A percentile compares a stretch with the other conserved stretches of the same genome.
phyloP scores from a whole-genome alignment of 2,113 vertebrate species.

The Callorhinus ursinus region DNA sequence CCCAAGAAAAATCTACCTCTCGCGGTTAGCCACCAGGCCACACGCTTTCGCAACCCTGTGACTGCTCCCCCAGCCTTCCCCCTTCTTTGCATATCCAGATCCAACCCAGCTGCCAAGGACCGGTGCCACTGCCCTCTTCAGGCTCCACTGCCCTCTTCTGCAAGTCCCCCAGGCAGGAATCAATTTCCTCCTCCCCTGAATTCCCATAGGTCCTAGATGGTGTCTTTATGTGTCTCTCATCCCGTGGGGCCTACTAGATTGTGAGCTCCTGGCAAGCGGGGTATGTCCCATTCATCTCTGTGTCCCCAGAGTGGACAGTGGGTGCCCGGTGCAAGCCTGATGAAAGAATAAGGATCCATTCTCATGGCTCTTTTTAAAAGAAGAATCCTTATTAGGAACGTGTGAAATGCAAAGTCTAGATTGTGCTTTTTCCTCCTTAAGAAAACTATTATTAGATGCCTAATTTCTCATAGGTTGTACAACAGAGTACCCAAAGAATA shows the following conservation, averaged over 20 bases:
- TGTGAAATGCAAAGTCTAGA: constrained; percentile 70
- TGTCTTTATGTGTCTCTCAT: background rate
- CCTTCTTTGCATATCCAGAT: background rate
- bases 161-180: background rate
- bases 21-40: background rate
- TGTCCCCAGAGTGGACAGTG: background rate
- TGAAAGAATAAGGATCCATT: constrained; percentile 56
- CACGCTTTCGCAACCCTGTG: background rate
- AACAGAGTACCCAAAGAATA: constrained; percentile 52
- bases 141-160: background rate
- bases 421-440: constrained; percentile 56
- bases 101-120: background rate
- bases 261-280: background rate
- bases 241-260: background rate
- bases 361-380: constrained; percentile 64
- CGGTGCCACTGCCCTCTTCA: background rate
- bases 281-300: constrained; percentile 44
- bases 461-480: constrained; percentile 53
- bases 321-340: constrained; percentile 7
- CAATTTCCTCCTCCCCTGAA: background rate
- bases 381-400: constrained; percentile 57
- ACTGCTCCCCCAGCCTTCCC: background rate
- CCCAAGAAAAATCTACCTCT: background rate
- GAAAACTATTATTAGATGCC: constrained; percentile 74
- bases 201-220: background rate